Conservation (phyloP, 2,113 vertebrate species). For the Mirounga angustirostris region DNA sequence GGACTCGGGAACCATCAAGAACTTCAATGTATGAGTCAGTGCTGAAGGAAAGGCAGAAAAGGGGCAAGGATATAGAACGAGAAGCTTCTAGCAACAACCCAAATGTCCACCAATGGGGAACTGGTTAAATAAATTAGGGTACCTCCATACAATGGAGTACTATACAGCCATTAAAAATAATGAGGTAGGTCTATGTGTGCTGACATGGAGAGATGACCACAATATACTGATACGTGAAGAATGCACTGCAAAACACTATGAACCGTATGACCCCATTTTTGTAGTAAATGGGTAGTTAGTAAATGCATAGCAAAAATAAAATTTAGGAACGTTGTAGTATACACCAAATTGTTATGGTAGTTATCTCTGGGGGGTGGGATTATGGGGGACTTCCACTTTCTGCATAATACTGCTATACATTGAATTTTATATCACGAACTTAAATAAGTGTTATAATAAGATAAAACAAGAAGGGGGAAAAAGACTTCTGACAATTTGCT, state of each 20-base stretch:
- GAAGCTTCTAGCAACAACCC: constrained; percentile 64
- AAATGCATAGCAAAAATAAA: constrained; percentile 84
- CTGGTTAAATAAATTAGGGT: constrained; percentile 76
- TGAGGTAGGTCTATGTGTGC: constrained; percentile 78
- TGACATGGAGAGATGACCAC: constrained; percentile 82
- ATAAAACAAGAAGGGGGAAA: constrained; percentile 64
- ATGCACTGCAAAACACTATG: constrained; percentile 84
- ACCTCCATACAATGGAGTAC: constrained; percentile 78
- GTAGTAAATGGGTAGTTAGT: constrained; percentile 83
- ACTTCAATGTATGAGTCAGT: constrained; percentile 99
- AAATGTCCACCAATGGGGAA: constrained; percentile 75
- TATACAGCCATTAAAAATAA: constrained; percentile 79
- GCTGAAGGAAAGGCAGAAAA: constrained; percentile 86
- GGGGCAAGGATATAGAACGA: constrained; percentile 62
- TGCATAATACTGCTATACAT: constrained; percentile 71
- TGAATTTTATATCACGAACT: constrained; percentile 77
- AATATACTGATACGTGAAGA: constrained; percentile 76
- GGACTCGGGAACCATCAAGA: constrained; percentile 97
- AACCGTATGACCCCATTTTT: constrained; percentile 78
- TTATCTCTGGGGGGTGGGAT: constrained; percentile 83
- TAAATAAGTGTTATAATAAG: constrained; percentile 49
- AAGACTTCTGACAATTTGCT: constrained; percentile 76
- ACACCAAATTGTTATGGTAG: constrained; percentile 81
- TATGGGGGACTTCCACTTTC: constrained; percentile 85
- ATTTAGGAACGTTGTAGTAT: constrained; percentile 77